Percentiles rank a stretch among this genome's conserved stretches.
phyloP scores from a whole-genome alignment of 2,888 invertebrate species.

The Lamellibrachia columna region DNA sequence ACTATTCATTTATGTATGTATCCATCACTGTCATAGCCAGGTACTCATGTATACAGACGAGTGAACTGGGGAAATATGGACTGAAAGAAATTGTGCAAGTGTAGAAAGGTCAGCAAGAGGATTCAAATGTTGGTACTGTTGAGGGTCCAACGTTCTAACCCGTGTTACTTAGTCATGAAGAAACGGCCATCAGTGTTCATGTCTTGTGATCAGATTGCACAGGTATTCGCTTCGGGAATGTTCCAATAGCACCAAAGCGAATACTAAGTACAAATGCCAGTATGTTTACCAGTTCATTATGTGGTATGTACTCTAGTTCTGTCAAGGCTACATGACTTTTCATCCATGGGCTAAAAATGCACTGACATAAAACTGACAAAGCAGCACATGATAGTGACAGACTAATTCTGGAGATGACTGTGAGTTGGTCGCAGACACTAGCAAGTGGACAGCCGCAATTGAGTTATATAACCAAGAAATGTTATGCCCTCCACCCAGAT shows the following conservation, averaged over 20 bases:
- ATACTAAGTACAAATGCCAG: too few relatives aligned
- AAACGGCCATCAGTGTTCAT: slow-evolving; percentile 8
- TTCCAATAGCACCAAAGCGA: neutral
- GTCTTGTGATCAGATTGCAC: neutral
- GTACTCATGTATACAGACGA: too few relatives aligned
- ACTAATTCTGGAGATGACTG: slow-evolving; percentile 16
- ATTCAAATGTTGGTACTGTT: neutral
- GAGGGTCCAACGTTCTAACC: neutral
- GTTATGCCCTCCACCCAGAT: slow-evolving; percentile 22
- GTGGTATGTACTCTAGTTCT: neutral
- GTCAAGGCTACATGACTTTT: slow-evolving; percentile 20
- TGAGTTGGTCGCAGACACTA: neutral
- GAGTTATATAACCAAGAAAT: slow-evolving; percentile 19
- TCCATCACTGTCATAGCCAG: too few relatives aligned
- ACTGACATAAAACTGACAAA: neutral
- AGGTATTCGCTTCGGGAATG: slow-evolving; percentile 19
- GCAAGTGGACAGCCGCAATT: neutral
- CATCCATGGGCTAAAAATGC: neutral
- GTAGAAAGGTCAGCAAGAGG: neutral
- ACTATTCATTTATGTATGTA: too few relatives aligned
- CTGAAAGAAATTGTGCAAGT: too few relatives aligned
- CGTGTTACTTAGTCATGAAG: neutral
- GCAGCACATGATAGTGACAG: neutral
- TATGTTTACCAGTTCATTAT: too few relatives aligned
- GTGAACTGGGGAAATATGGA: too few relatives aligned